Percentiles rank a stretch among this genome's conserved stretches.
Conservation (phyloP, 2,888 invertebrate species). For the Mystacides longicornis region DNA sequence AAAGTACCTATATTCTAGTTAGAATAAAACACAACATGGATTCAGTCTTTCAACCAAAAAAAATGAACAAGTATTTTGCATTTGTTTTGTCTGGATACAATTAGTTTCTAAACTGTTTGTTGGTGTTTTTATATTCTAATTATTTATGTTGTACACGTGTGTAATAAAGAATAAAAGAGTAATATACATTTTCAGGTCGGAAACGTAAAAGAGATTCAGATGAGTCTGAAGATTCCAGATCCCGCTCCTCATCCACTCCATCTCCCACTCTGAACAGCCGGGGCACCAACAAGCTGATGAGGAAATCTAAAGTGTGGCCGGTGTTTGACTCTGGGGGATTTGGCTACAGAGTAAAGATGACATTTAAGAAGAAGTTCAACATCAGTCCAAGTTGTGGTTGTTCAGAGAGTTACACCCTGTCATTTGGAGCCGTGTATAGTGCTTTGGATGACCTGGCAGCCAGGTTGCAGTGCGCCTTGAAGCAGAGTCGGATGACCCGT, state of each 20-base stretch:
- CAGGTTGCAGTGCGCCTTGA: slow-evolving; percentile 5
- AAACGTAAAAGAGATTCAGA: slow-evolving; percentile 38
- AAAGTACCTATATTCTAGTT: no score
- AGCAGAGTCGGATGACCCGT: slow-evolving; percentile 18
- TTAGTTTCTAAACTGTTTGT: no score
- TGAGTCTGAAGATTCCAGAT: slow-evolving; percentile 8
- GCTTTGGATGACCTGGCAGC: background rate
- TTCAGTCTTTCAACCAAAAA: no score
- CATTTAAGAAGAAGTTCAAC: background rate
- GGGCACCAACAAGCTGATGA: slow-evolving; percentile 13
- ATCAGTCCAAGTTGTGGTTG: background rate
- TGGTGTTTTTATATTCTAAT: no score
- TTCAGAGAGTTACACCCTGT: background rate
- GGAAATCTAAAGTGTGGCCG: slow-evolving; percentile 37
- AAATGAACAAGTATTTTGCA: no score
- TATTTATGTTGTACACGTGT: no score
- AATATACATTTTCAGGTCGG: slow-evolving; percentile 35
- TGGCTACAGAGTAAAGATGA: slow-evolving; percentile 24
- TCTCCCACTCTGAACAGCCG: background rate
- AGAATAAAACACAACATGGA: no score
- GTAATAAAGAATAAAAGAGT: no score
- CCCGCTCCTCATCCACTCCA: background rate
- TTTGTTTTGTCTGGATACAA: no score
- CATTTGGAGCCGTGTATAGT: slow-evolving; percentile 2
- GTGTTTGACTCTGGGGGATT: slow-evolving; percentile 49